Conservation (phyloP, 2,113 vertebrate species). For the Sakesphorus luctuosus region DNA sequence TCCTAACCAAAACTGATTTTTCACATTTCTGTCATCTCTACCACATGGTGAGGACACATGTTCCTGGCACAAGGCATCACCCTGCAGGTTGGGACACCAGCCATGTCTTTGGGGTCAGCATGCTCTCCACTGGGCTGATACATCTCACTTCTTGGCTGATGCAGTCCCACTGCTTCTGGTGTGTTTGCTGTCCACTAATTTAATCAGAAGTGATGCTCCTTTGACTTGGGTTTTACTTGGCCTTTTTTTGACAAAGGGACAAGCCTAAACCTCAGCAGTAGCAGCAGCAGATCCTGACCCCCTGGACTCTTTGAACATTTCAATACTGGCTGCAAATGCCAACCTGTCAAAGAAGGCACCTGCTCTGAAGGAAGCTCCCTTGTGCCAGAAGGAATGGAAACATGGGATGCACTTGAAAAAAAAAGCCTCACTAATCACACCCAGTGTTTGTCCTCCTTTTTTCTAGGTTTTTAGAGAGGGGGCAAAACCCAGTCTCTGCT, state of each 20-base stretch:
- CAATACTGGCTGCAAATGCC: neutral
- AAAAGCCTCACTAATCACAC: neutral
- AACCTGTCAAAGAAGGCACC: neutral
- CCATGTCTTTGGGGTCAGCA: neutral
- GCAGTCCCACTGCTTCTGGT: neutral
- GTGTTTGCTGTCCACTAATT: neutral
- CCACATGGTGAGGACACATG: neutral
- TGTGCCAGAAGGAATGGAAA: neutral
- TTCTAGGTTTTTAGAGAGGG: neutral
- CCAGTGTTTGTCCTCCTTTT: neutral
- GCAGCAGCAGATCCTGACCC: neutral
- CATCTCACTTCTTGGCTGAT: neutral
- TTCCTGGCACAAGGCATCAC: neutral
- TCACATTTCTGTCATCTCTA: neutral
- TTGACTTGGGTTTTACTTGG: neutral
- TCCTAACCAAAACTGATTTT: neutral
- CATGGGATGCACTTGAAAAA: neutral
- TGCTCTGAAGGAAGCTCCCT: neutral
- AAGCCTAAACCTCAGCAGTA: neutral
- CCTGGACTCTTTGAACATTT: neutral
- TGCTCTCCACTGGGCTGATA: neutral
- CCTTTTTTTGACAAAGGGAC: neutral
- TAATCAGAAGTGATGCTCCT: neutral
- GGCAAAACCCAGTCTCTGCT: neutral
- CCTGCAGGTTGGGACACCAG: neutral